Evolutionary conservation across 1,140 invertebrate species (phyloP), one percentile per base, ranked within the genome.

Genomic region (Trinorchestia longiramus): DNA sequence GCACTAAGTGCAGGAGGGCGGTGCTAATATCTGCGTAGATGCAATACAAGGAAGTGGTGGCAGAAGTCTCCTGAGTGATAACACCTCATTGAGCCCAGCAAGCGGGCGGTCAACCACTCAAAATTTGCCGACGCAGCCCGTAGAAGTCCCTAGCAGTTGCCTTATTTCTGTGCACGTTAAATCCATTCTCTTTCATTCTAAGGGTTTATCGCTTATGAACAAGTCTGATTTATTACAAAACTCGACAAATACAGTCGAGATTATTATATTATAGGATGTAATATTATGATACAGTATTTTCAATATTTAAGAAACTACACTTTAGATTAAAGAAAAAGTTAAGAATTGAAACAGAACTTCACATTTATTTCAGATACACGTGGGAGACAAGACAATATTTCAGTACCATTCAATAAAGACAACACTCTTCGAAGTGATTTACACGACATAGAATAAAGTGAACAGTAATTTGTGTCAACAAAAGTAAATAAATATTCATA

Each of bases 101-200:
- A 90, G 42, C 88, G 88, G 88, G 43, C 28, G 41, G 36, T 28
- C 43, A 19, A 1, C 11, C 6, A 42, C 88, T 41, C n/a, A 47
- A 42, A 94, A 94, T 94, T 43, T 94, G 92, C 92, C 44, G 92
- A 94, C 43, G 43, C 92, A 94, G 92, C 92, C 62, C 15, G 15
- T 36, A 77, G 62, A 36, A 77, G 62, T 28, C 62, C 1, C 28
- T 11, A 3, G 15, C 15, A 77, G 62, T 36, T 15, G 11, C 62
- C 15, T 77, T 77, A 23, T 77, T 77, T 77, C 62, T 77, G 15
- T 77, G 62, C 1, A 3, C 1, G 62, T 28, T 3, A 77, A 8
- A 53, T 53, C 6, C 47, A 6, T 36, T 77, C 62, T 11, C 15
- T 36, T 23, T 36, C 1, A 77, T 23, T 77, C 28, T 36, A 36